Base-by-base conservation (phyloP, 2,113 vertebrate genomes). In the Sylvicapra grimmia region DNA sequence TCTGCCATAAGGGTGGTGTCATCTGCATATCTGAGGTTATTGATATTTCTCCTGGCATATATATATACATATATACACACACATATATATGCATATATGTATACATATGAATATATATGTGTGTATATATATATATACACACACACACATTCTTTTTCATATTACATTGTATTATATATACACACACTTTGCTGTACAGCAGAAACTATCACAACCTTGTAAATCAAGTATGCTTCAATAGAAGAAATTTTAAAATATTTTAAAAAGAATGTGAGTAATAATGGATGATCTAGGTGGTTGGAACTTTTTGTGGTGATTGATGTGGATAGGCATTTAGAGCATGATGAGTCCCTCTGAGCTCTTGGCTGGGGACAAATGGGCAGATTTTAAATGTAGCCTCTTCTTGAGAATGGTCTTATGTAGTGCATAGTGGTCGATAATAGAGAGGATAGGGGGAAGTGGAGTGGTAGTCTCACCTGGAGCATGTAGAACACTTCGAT, bases 351-450 rank as follows among this genome's bases (percentile, higher is more conserved):
- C 59, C 79, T 47, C 51, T 53, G 19, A 53, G 27, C 79, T 86
- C 65, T 96, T 97, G 80, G n/a, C 65, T 93, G 44, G 86, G 29
- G 27, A 9, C 95, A 93, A 8, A 72, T n/a, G 23, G 21, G 53
- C 63, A 88, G 27, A 63, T 93, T 96, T 96, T 75, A 85, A 56
- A 87, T 86, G 47, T 27, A 72, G 53, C 11, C 9, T 95, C 18
- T 80, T 86, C 65, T 92, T 97, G 90, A 44, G 36, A 72, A 29
- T 86, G 79, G 19, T 89, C 36, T 96, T 89, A 58, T 93, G 33
- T 44, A 56, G 31, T 72, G 40, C 8, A 53, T 14, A 31, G 51
- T 63, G 47, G 13, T 63, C 72, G 27, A 56, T 53, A 77, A 80
- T 15, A 5, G 56, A 18, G 16, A 49, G 56, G 68, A 83, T 82